phyloP scores from a whole-genome alignment of 2,113 vertebrate genomes.

The Scatophagus argus region DNA sequence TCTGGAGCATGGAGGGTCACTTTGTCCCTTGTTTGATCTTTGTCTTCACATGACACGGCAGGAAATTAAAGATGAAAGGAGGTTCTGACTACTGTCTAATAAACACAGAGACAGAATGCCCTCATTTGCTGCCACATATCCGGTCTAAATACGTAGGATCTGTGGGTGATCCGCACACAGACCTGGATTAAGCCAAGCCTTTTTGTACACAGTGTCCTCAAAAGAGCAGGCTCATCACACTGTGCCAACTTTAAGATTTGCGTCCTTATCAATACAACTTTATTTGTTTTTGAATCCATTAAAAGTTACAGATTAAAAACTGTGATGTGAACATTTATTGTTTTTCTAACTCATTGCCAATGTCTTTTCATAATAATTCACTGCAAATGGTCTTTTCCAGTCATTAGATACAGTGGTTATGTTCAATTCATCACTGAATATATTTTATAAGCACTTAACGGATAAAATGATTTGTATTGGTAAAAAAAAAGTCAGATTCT shows the following conservation, averaged over 20 bases:
- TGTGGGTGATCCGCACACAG: constrained; percentile 35
- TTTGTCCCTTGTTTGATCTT: constrained; percentile 85
- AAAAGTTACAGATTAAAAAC: constrained; percentile 42
- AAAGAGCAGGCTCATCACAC: constrained; percentile 5
- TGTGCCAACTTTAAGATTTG: constrained; percentile 14
- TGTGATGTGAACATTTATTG: constrained; percentile 17
- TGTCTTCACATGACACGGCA: constrained; percentile 80
- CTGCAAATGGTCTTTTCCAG: constrained; percentile 43
- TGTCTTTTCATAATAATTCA: constrained; percentile 47
- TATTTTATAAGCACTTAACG: constrained; percentile 38
- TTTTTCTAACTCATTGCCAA: constrained; percentile 50
- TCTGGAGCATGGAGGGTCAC: constrained; percentile 78
- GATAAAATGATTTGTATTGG: constrained; percentile 33
- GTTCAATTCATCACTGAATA: constrained; percentile 44
- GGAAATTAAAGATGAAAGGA: constrained; percentile 86
- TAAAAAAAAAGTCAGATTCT: constrained; percentile 57
- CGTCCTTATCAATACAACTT: constrained; percentile 18
- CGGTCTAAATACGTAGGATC: constrained; percentile 32
- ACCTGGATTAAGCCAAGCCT: constrained; percentile 29
- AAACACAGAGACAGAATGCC: constrained; percentile 75
- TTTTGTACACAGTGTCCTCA: constrained; percentile 19
- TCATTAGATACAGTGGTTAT: constrained; percentile 49
- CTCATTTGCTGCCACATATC: constrained; percentile 71
- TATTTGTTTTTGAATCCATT: constrained; percentile 35
- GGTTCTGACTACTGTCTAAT: constrained; percentile 81